phyloP scores from a whole-genome alignment of 2,113 vertebrate species.

The Zonotrichia leucophrys region DNA sequence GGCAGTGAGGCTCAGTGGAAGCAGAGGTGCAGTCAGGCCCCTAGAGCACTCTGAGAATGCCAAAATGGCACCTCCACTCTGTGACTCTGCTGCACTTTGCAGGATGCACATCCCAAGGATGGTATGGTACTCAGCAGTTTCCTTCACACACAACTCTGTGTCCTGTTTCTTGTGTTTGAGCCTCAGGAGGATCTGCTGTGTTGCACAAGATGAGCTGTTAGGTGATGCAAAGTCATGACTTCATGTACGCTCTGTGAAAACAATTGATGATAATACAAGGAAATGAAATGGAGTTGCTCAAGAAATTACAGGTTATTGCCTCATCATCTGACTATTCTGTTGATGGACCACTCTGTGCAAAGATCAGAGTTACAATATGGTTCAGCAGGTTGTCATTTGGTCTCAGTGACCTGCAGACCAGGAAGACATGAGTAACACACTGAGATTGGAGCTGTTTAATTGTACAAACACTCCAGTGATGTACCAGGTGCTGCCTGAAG shows the following conservation, averaged over 20 bases:
- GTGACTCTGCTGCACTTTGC: not conserved
- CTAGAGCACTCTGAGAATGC: not conserved
- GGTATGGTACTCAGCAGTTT: not conserved
- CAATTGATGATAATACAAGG: not conserved
- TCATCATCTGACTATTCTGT: not conserved
- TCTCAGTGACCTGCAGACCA: not conserved
- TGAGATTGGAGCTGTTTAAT: not conserved
- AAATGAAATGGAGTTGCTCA: not conserved
- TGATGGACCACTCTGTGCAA: not conserved
- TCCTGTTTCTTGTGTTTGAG: not conserved
- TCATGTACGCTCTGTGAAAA: not conserved
- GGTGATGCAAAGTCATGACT: not conserved
- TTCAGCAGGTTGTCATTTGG: not conserved
- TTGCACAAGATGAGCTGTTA: not conserved
- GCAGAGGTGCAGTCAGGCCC: not conserved
- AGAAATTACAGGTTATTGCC: not conserved
- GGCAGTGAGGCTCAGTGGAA: not conserved
- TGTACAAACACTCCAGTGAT: not conserved
- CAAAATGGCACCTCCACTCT: not conserved
- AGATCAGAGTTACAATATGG: not conserved
- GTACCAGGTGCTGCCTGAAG: conserved; percentile 11
- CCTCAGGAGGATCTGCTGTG: not conserved
- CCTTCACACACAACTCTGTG: not conserved
- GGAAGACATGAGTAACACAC: not conserved
- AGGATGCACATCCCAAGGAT: not conserved